Evolutionary conservation across 1,140 invertebrate species (phyloP), one percentile per base, ranked within the genome.

Genomic region (Drosophila tristis): DNA sequence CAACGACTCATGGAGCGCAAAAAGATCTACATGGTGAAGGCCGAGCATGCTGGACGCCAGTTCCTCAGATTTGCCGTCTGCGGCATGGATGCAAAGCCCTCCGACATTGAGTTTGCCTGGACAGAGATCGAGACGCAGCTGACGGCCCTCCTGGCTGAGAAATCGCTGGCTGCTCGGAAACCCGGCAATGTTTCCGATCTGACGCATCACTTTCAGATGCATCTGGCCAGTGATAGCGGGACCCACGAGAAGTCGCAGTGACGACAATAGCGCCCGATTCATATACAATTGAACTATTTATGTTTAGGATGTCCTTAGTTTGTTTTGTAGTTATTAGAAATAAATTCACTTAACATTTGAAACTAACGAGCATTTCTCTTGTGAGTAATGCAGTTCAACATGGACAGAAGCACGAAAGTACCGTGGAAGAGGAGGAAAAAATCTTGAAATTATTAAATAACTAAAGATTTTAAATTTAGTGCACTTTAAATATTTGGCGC

Each of bases 61-160:
- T 95, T 98, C 13, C 94, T 98, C 7, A 93, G 98, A 57, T 97
- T 98, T 80, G 96, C 95, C 0, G 92, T 99, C 0, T 98, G 97
- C 91, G 96, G 96, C 43, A 93, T 95, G 56, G 91, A 94, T 20
- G 95, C 95, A 0, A 94, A 94, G 43, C 93, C 93, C 15, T 92
- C 94, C 29, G 97, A 99, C 87, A 94, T 99, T 26, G 92, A 95
- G 3, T 96, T 94, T 76, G 96, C 97, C 2, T 98, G 97, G 96
- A 94, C 95, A 42, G 96, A 97, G 91, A 96, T 98, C 59, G 93
- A 86, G 66, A 82, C 90, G 23, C 94, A 95, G 70, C 92, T 95
- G 0, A 91, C 93, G 16, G 58, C 31, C 1, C 44, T 91, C 1
- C 50, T 68, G 6, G 44, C 49, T 0, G 73, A 80, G 39, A 67